Base-by-base conservation (phyloP, 2,797 vertebrate species). In the Pyrocephalus nanus region DNA sequence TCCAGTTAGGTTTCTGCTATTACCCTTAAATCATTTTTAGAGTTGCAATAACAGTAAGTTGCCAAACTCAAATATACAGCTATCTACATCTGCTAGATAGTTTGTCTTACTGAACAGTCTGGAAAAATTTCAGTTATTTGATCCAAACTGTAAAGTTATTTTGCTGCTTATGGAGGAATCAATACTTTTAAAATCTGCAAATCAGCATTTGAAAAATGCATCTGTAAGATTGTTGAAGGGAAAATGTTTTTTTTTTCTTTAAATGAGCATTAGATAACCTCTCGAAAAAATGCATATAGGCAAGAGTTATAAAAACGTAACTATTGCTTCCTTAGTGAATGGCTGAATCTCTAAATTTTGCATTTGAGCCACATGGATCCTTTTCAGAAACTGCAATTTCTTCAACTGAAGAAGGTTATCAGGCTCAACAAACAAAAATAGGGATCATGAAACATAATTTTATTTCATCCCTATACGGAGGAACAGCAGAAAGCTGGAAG, bases 11-110 rank as follows among this genome's bases (percentile, higher is more conserved):
- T 91, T 93, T 47, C 90, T 87, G 58, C 86, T 88, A 78, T 69
- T 57, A 74, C 32, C 47, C 36, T 78, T 96, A 96, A 96, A 94
- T 96, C 34, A 95, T 73, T 95, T 92, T 86, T 75, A 89, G 69
- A 92, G 74, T 85, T 87, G 62, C 73, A 95, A 20, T 81, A 95
- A 88, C 64, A 73, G 58, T 89, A 58, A 83, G 58, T 81, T 88
- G 71, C 79, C 87, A 91, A 93, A 83, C 42, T 90, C 71, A 89
- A 84, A 83, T 12, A 78, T 34, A 91, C 29, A 96, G 61, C 73
- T 80, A 91, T 51, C 61, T 91, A 86, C 76, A 95, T 94, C 88
- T 93, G 78, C 55, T 81, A 90, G 21, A 90, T 61, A 79, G 79
- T 83, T 90, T 89, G 71, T 92, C 91, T 67, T 88, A 71, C 30